Percentiles rank a stretch among this genome's conserved stretches.
These are phyloP conservation scores for Camponotus vicinus DNA, from an alignment of 1,140 invertebrate genomes.

Conservation along the genomic window DNA sequence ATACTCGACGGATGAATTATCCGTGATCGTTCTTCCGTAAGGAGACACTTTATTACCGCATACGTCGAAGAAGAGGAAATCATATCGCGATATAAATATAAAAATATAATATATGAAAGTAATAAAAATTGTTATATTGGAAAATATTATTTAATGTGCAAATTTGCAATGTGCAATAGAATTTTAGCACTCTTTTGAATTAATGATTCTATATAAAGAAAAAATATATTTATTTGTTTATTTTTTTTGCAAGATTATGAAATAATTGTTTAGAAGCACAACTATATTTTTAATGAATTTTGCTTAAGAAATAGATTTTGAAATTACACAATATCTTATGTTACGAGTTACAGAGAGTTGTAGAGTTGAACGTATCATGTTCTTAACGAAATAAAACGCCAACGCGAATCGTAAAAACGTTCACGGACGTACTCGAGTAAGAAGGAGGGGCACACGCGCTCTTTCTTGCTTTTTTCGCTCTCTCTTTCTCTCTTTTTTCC, in stretches of 20 bases:
- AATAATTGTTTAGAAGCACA: not conserved
- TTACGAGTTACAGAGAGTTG: not conserved
- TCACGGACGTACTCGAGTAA: conserved; percentile 60
- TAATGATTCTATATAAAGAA: not conserved
- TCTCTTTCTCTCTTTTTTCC: conserved; percentile 26
- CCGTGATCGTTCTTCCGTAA: conserved; percentile 9
- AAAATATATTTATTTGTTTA: not conserved
- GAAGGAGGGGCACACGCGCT: conserved; percentile 55
- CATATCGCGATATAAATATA: not conserved
- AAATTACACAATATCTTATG: not conserved
- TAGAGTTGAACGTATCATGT: not conserved
- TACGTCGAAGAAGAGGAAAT: not conserved
- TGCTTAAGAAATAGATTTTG: too few species aligned
- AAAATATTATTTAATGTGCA: not conserved
- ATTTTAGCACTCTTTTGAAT: not conserved
- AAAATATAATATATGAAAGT: not conserved
- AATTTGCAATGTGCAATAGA: not conserved
- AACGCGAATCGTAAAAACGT: conserved; percentile 28
- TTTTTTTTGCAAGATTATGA: not conserved
- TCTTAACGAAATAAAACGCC: conserved; percentile 40
- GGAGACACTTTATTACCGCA: conserved; percentile 32
- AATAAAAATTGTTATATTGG: not conserved
- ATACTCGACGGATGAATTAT: conserved; percentile 29
- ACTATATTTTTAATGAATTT: not conserved
- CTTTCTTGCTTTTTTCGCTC: conserved; percentile 13